Base-by-base conservation (phyloP, 2,113 vertebrate genomes). In the Chaetops frenatus region DNA sequence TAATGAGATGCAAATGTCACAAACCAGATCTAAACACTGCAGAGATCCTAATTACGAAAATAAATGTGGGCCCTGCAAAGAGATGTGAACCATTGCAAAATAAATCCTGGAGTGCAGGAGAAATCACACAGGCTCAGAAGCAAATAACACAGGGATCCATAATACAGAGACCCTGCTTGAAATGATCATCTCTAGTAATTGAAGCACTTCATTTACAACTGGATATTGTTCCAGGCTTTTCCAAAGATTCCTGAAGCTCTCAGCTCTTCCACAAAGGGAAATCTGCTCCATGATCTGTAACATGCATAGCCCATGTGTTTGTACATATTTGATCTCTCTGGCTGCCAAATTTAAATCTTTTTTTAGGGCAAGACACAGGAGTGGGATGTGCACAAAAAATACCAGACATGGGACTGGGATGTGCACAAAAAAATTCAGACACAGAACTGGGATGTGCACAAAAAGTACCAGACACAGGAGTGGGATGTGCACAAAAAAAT, bases 251-350 rank as follows among this genome's bases (percentile, higher is more conserved):
- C 54, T 57, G 60, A 50, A n/a, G 69, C 23, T 81, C 81, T 65
- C 60, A 8, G 36, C 10, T 47, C 3, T 74, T 79, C 51, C 74
- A 54, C 14, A 9, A 10, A 74, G 58, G 50, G 15, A 33, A 28
- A 45, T 51, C 50, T 81, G 27, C 31, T 66, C 50, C 28, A 3
- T n/a, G 7, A 24, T 9, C 35, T 33, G 29, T 25, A 42, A 10
- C 35, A 2, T 7, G 3, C 38, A 12, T 0, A 24, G 42, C 35
- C 60, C 42, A 2, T 8, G 0, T 20, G 25, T 72, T 64, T 58
- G 9, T 21, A 23, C 35, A 28, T 5, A 2, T 27, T 29, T 1
- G 3, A 23, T 42, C 47, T 57, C 40, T 20, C 36, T 45, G 56
- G 17, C 21, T 70, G 4, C 25, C 10, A 6, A 48, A 66, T 35